Percentiles rank a stretch among this genome's conserved stretches.
Conservation (phyloP, 2,113 vertebrate species). For the Muscicapa adusta region DNA sequence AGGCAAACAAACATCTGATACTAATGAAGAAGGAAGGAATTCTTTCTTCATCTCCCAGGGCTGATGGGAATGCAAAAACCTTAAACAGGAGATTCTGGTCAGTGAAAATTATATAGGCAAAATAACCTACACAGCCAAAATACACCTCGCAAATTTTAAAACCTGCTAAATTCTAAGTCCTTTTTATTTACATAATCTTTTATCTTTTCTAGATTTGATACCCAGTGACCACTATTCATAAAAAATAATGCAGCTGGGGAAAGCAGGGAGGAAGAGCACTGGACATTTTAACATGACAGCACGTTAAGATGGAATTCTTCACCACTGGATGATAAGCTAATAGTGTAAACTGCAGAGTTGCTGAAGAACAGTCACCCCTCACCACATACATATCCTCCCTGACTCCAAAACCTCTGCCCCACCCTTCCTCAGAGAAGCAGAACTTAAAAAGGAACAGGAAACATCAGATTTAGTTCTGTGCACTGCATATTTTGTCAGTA, state of each 20-base stretch:
- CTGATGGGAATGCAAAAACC: neutral
- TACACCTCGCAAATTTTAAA: neutral
- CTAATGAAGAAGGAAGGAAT: neutral
- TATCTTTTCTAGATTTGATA: neutral
- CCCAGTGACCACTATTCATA: neutral
- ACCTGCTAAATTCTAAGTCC: neutral
- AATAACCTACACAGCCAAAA: neutral
- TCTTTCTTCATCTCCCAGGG: neutral
- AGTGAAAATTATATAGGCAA: neutral
- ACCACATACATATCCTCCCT: neutral
- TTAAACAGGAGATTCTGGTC: neutral
- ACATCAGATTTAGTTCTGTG: neutral
- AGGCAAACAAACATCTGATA: neutral
- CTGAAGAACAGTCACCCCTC: neutral
- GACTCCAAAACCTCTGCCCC: neutral
- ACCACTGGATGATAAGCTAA: neutral
- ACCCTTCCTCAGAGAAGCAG: neutral
- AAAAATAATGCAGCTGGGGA: neutral
- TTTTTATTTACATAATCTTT: neutral
- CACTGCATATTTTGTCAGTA: neutral
- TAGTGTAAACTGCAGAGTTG: neutral
- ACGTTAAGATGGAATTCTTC: neutral
- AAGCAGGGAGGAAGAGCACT: neutral
- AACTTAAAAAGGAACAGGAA: neutral
- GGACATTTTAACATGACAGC: neutral